These are phyloP conservation scores for Bagarius yarrelli DNA, from an alignment of 2,113 vertebrate species.

Conservation along the genomic window DNA sequence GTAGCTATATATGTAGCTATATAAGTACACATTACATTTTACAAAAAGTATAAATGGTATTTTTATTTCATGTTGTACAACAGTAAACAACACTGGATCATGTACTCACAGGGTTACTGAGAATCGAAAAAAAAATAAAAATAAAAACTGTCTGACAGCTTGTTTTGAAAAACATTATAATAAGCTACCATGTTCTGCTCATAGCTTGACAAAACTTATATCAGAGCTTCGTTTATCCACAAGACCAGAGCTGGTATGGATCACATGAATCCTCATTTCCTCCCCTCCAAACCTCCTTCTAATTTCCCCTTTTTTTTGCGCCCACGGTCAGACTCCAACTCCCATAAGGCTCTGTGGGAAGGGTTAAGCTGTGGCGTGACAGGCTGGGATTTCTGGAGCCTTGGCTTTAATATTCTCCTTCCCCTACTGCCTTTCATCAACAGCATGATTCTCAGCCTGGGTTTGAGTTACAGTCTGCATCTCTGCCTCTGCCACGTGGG, in stretches of 20 bases:
- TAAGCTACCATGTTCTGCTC: conserved; percentile 8
- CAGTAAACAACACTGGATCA: neutral
- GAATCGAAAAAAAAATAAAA: neutral
- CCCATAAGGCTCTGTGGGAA: conserved; percentile 54
- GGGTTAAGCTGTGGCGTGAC: conserved; percentile 55
- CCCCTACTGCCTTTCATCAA: conserved; percentile 77
- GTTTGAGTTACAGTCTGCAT: conserved; percentile 73
- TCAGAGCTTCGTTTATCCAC: neutral
- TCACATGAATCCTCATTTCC: conserved; percentile 43
- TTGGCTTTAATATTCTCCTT: conserved; percentile 71
- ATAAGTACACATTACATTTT: too few species aligned
- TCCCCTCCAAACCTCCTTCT: conserved; percentile 19
- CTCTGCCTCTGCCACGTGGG: conserved; percentile 73
- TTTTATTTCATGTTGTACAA: neutral
- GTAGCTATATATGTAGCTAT: too few species aligned
- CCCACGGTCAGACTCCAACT: conserved; percentile 57
- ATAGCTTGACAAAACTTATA: neutral
- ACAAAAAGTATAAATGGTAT: too few species aligned
- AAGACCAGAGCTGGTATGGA: conserved; percentile 7
- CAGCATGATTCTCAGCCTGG: conserved; percentile 56
- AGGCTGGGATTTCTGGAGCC: conserved; percentile 64
- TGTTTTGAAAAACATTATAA: neutral
- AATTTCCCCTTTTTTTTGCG: conserved; percentile 18
- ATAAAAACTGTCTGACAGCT: neutral
- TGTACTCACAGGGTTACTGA: neutral